Evolutionary conservation across 2,113 vertebrate species (phyloP), one percentile per base, ranked within the genome.

Genomic region (Actinemys pallida): DNA sequence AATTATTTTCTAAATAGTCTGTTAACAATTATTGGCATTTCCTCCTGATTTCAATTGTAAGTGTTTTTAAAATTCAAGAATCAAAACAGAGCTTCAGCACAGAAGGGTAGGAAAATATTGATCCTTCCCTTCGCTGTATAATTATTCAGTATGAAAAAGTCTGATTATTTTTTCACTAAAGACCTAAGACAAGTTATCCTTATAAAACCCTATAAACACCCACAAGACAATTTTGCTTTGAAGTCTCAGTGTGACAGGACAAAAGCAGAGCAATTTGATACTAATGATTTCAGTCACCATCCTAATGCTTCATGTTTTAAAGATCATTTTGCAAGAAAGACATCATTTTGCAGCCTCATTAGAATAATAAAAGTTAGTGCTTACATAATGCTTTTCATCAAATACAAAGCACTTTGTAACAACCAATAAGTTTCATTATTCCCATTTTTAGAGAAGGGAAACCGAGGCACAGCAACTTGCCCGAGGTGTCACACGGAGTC

Each of bases 231-330:
- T 96, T 97, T 95, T 95, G 72, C 96, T 97, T 96, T 95, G 93
- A 97, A 97, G 93, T 88, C 93, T 96, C 96, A 94, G 2, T 94
- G 96, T 96, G 95, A 96, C 96, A 97, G 92, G 94, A 92, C 95
- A 97, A 94, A 97, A 96, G 96, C 96, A 94, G 96, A 97, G 96
- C 96, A 97, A 96, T 96, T 97, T 96, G 96, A 96, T 97, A 95
- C 89, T 97, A 96, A 97, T 97, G 95, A 97, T 92, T 96, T 95
- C 96, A 97, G 97, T 96, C 96, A 96, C 96, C 89, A 94, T 96
- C 94, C 94, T 97, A 92, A 96, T 97, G 96, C 96, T 96, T 97
- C 96, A 96, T 96, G 95, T 97, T 97, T 97, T 97, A 97, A 96
- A 97, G 96, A 97, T 97, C 62, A 89, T 94, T 97, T 95, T 96